Base-by-base conservation (phyloP, 92 coral and sea anemone species). In the Muricea muricata region DNA sequence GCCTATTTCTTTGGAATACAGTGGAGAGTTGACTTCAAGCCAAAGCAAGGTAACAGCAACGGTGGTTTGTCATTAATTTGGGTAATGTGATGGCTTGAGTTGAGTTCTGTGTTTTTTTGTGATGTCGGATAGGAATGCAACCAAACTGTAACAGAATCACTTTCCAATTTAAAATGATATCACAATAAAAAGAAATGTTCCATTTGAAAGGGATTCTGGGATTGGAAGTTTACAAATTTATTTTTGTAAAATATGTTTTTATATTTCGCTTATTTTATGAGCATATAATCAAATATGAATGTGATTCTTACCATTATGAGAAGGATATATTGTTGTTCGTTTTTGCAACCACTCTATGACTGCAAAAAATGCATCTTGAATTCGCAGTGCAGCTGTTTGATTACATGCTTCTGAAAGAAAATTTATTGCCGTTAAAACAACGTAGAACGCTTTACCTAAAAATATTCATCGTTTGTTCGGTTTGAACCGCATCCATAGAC, bases 301-400 rank as follows among this genome's bases (percentile, higher is more conserved):
- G 1, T 8, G 56, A 7, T 8, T 8, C 56, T 15, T 8, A 48
- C 56, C 56, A 48, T 48, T 2, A 48, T 24, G 48, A 4, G 80
- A 17, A 29, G 54, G 41, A 32, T 24, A 48, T 52, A 74, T 47
- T 2, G 29, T 74, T 4, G 24, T 37, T 12, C 69, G 67, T 77
- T 77, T 54, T 12, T 54, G 67, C 30, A 77, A 21, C 82, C 82
- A 77, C 4, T 55, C 48, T 33, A 77, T 77, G 7, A 77, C 18
- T 6, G 82, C 54, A 17, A 77, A 12, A 56, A 77, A 77, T 24
- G 69, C 82, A 7, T 77, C 82, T 77, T 77, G 82, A 41, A 77
- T 33, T 18, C 41, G 67, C 31, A 30, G 4, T 2, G 69, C 1
- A 13, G 25, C 23, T 10, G 47, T 39, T 6, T 57, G 52, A 41